Percentiles rank a stretch among this genome's conserved stretches.
Evolutionary conservation across 2,797 vertebrate species (phyloP).

Genomic region (Chaetodon trifasciatus): DNA sequence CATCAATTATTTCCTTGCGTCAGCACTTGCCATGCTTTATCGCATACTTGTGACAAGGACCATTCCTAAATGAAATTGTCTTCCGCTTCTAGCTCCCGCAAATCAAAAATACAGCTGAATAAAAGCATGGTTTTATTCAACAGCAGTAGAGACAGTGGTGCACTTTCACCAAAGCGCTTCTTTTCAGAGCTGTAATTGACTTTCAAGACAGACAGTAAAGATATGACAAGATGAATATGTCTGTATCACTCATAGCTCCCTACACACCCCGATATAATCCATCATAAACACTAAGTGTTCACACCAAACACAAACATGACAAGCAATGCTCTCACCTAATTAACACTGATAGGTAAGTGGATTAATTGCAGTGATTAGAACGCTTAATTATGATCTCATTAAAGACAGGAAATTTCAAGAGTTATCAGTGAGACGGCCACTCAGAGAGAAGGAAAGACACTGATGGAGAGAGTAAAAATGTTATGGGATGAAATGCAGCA

Average conservation of each 20-base stretch:
- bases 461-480: neutral
- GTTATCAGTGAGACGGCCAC: slow-evolving; percentile 12
- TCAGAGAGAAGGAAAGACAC: neutral
- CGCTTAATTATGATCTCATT: slow-evolving; percentile 54
- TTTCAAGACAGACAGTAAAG: slow-evolving; percentile 2
- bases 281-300: slow-evolving; percentile 11
- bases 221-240: neutral
- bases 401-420: slow-evolving; percentile 34
- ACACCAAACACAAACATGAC: slow-evolving; percentile 23
- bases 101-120: neutral
- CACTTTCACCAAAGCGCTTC: neutral
- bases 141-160: neutral
- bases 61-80: neutral
- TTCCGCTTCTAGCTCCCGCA: neutral
- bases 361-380: slow-evolving; percentile 57
- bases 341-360: slow-evolving; percentile 41
- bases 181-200: neutral
- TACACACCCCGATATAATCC: slow-evolving; percentile 10
- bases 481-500: neutral
- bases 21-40: neutral
- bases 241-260: slow-evolving; percentile 8
- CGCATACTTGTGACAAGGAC: neutral
- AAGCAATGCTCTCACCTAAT: slow-evolving; percentile 21
- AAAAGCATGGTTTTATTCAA: neutral
- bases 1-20: neutral